phyloP scores from a whole-genome alignment of 2,797 vertebrate species.

The Muscicapa comitata region DNA sequence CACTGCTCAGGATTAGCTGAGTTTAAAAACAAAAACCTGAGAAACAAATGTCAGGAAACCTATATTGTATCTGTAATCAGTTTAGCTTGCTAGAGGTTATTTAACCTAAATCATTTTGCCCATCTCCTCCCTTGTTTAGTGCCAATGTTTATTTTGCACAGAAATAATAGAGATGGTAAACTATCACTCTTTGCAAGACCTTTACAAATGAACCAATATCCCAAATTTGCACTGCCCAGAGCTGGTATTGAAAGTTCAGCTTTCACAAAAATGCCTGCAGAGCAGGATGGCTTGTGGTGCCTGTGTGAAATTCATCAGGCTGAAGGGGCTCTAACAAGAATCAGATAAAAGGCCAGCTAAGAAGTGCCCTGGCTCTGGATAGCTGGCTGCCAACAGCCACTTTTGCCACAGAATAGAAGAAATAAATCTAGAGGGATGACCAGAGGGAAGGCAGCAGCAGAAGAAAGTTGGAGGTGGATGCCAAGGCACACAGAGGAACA shows the following conservation, averaged over 20 bases:
- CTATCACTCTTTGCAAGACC: not conserved
- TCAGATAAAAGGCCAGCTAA: not conserved
- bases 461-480: not conserved
- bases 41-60: not conserved
- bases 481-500: not conserved
- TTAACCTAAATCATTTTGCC: not conserved
- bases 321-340: not conserved
- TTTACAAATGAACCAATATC: not conserved
- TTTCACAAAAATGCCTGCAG: not conserved
- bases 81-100: not conserved
- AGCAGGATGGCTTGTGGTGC: not conserved
- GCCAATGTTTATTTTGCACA: not conserved
- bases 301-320: not conserved
- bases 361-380: not conserved
- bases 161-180: not conserved
- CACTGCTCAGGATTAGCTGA: not conserved
- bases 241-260: not conserved
- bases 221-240: not conserved
- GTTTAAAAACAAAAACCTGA: not conserved
- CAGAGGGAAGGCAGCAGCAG: not conserved
- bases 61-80: not conserved
- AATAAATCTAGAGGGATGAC: not conserved
- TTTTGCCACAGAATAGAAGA: not conserved
- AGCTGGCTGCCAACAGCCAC: not conserved
- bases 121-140: not conserved